Evolutionary conservation across 2,888 invertebrate species (phyloP).

Genomic region (Gastrophysa polygoni): DNA sequence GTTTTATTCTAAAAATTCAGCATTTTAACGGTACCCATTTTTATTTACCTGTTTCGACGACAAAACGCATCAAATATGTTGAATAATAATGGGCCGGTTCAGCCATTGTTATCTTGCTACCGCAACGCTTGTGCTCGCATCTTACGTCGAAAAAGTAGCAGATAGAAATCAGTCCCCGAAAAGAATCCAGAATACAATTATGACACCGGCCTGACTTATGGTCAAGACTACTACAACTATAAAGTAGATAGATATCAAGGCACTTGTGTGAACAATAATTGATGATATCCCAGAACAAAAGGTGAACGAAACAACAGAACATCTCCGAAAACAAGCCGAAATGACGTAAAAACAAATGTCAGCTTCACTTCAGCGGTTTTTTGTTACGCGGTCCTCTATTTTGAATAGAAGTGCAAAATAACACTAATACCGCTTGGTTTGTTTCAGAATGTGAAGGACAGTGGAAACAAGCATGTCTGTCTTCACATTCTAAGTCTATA

Average conservation of each 20-base stretch:
- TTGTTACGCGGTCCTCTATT: constrained; percentile 42
- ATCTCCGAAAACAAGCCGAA: constrained; percentile 45
- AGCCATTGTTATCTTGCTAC: constrained; percentile 38
- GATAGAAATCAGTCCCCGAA: constrained; percentile 47
- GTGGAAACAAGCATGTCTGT: background rate
- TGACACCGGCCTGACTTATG: constrained; percentile 51
- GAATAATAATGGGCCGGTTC: constrained; percentile 35
- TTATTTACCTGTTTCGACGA: constrained; percentile 26
- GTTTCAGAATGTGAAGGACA: constrained; percentile 42
- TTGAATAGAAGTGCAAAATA: constrained; percentile 51
- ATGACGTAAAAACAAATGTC: constrained; percentile 55
- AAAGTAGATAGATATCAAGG: constrained; percentile 57
- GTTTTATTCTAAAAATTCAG: constrained; percentile 23
- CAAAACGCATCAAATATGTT: constrained; percentile 29
- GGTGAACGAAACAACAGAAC: constrained; percentile 41
- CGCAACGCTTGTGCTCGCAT: constrained; percentile 44
- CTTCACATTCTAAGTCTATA: constrained; percentile 45
- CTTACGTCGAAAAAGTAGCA: constrained; percentile 43
- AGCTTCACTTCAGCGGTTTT: constrained; percentile 51
- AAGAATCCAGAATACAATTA: constrained; percentile 52
- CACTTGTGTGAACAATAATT: constrained; percentile 56
- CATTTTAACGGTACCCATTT: constrained; percentile 33
- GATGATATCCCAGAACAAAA: constrained; percentile 45
- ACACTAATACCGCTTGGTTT: constrained; percentile 47
- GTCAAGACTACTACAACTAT: constrained; percentile 45